Percentiles rank a stretch among this genome's conserved stretches.
These are phyloP conservation scores for Amphipoea lucens DNA, from an alignment of 2,888 invertebrate species.

Conservation along the genomic window DNA sequence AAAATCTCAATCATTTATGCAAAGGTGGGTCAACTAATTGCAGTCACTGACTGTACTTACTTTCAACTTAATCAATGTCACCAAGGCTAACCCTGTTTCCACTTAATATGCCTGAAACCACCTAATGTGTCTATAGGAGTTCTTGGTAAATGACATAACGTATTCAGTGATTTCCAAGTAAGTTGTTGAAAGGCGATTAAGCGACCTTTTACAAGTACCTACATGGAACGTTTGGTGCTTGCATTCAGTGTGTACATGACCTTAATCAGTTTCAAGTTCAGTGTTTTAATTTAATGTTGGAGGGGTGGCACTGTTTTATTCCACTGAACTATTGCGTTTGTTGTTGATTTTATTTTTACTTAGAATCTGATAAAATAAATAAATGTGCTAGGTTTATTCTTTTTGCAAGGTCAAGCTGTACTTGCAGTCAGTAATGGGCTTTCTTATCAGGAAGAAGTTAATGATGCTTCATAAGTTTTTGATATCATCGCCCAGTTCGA, in stretches of 20 bases:
- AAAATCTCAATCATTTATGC: no score
- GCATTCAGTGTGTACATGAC: constrained; percentile 39
- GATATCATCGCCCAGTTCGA: not conserved
- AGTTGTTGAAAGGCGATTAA: constrained; percentile 59
- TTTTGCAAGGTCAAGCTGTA: not conserved
- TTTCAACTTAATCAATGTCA: constrained; percentile 30
- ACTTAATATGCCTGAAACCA: constrained; percentile 32
- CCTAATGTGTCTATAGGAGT: constrained; percentile 48
- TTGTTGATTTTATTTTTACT: not conserved
- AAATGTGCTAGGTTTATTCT: not conserved
- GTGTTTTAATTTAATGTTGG: constrained; percentile 10
- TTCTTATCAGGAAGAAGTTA: not conserved
- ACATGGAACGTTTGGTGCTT: constrained; percentile 37
- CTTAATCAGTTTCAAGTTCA: constrained; percentile 46
- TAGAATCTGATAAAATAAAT: not conserved
- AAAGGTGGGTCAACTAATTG: no score
- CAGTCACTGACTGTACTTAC: not conserved
- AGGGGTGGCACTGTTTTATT: not conserved
- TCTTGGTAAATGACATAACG: constrained; percentile 54
- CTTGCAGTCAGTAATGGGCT: not conserved
- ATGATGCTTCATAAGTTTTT: not conserved
- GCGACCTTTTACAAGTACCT: constrained; percentile 47
- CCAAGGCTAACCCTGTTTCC: constrained; percentile 18
- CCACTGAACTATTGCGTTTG: not conserved
- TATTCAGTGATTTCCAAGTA: constrained; percentile 59